phyloP scores from a whole-genome alignment of 2,888 invertebrate genomes.

The Eristalis pertinax region DNA sequence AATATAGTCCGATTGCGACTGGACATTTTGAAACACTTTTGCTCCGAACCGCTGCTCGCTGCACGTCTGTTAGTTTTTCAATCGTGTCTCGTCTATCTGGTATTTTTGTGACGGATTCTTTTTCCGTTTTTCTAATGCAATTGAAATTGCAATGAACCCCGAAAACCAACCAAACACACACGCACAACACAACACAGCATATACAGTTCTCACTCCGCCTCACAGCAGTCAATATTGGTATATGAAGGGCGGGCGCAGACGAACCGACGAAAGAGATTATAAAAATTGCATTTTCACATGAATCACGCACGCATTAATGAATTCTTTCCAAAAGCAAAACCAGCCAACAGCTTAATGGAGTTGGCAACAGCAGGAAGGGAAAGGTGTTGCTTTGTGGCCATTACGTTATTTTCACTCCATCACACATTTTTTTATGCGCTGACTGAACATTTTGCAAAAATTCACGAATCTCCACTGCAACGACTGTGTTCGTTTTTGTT shows the following conservation, averaged over 20 bases:
- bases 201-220: constrained; percentile 40
- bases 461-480: neutral
- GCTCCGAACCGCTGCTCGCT: neutral
- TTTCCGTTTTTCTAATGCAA: constrained; percentile 29
- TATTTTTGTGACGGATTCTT: neutral
- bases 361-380: constrained; percentile 70
- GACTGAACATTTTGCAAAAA: constrained; percentile 63
- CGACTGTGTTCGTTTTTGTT: neutral
- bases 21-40: constrained; percentile 74
- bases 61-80: constrained; percentile 4
- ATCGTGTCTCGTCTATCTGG: neutral
- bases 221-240: constrained; percentile 39
- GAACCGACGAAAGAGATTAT: constrained; percentile 44
- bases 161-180: constrained; percentile 39
- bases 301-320: constrained; percentile 66
- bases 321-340: constrained; percentile 55
- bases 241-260: constrained; percentile 44
- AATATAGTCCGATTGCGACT: constrained; percentile 81
- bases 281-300: constrained; percentile 64
- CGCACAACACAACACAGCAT: constrained; percentile 40
- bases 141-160: constrained; percentile 43
- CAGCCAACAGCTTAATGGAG: constrained; percentile 46
- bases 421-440: constrained; percentile 64
- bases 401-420: constrained; percentile 70
- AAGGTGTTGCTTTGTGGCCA: constrained; percentile 71